These are phyloP conservation scores for Elegia similella DNA, from an alignment of 2,888 invertebrate genomes.

Conservation along the genomic window DNA sequence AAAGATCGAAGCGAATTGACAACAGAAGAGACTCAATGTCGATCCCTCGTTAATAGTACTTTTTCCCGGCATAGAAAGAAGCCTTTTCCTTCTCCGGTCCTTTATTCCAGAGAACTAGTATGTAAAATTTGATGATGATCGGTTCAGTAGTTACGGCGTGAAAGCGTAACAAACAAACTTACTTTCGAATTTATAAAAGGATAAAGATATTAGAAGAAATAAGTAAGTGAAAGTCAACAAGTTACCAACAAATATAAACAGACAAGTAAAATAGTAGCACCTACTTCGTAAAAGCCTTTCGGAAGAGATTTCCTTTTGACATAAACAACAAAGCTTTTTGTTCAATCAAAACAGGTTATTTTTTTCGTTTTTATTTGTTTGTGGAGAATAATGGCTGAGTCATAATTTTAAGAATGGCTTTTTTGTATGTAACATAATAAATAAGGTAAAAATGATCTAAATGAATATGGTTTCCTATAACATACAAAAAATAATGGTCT, in stretches of 20 bases:
- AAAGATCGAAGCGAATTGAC: no score
- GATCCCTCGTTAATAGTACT: no score
- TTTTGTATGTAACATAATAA: background rate
- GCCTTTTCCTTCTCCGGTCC: no score
- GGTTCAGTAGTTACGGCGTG: no score
- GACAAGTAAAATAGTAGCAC: background rate
- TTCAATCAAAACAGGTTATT: background rate
- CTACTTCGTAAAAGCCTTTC: background rate
- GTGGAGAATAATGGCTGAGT: background rate
- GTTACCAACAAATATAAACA: background rate
- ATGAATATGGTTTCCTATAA: no score
- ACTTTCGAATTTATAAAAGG: background rate
- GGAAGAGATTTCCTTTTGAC: background rate
- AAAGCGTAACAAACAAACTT: no score
- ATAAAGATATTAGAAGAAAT: no score
- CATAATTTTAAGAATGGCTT: background rate
- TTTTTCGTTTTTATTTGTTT: background rate
- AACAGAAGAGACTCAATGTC: no score
- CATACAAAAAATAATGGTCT: no score
- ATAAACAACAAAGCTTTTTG: background rate
- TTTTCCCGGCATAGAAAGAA: no score
- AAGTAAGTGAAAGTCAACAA: background rate
- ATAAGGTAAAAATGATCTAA: background rate
- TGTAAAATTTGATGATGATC: no score
- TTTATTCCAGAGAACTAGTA: no score